phyloP scores from a whole-genome alignment of 2,888 invertebrate species.

The Lysandra coridon region DNA sequence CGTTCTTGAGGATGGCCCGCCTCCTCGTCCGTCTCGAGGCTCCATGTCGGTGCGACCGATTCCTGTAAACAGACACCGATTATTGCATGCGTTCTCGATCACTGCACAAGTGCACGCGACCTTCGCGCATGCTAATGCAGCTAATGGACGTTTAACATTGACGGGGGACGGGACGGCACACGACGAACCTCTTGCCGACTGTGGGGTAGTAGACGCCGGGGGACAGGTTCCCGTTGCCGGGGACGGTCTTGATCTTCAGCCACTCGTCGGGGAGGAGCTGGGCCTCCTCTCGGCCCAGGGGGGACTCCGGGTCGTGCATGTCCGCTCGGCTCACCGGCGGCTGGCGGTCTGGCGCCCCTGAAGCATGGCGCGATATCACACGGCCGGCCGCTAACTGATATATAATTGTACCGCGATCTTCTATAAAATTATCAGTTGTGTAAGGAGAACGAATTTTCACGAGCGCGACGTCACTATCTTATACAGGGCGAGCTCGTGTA shows the following conservation, averaged over 20 bases:
- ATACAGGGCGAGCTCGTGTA: constrained; percentile 55
- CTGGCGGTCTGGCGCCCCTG: constrained; percentile 66
- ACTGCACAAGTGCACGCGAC: constrained; percentile 61
- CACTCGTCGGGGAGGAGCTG: constrained; percentile 75
- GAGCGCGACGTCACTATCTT: constrained; percentile 57
- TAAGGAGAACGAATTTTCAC: constrained; percentile 71
- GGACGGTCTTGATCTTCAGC: constrained; percentile 71
- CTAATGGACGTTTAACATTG: constrained; percentile 59
- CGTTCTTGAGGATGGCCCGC: constrained; percentile 96
- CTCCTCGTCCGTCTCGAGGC: constrained; percentile 86
- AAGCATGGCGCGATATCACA: constrained; percentile 77
- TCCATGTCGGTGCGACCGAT: constrained; percentile 84
- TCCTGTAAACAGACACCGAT: constrained; percentile 76
- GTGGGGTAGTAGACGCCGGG: constrained; percentile 77
- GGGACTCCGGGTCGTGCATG: constrained; percentile 77
- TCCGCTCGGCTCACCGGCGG: constrained; percentile 55
- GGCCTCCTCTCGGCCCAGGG: constrained; percentile 71
- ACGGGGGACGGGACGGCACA: constrained; percentile 58
- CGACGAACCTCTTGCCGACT: constrained; percentile 76
- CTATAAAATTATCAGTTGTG: constrained; percentile 76
- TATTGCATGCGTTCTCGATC: constrained; percentile 49
- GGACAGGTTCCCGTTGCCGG: constrained; percentile 71
- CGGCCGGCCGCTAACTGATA: constrained; percentile 73
- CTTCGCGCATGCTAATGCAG: constrained; percentile 71
- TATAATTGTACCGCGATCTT: constrained; percentile 76